Conservation (phyloP, 2,113 vertebrate genomes). For the Centropristis striata region DNA sequence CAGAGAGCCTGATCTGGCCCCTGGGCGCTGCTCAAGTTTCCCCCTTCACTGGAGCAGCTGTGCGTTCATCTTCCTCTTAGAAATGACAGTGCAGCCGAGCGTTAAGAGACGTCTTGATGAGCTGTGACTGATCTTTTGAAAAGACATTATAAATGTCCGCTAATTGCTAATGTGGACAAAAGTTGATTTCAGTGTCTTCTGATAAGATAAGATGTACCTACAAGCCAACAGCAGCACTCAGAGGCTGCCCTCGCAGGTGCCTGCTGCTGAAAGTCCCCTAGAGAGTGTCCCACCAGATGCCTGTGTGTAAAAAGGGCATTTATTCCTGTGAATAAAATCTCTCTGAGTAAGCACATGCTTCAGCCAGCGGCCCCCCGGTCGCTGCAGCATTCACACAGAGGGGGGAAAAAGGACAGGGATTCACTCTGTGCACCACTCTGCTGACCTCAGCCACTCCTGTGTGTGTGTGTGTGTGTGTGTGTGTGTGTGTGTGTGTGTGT, state of each 20-base stretch:
- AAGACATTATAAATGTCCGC: slow-evolving; percentile 47
- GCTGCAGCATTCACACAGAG: slow-evolving; percentile 65
- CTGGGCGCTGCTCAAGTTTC: slow-evolving; percentile 68
- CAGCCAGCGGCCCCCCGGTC: slow-evolving; percentile 70
- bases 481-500: slow-evolving; percentile 44
- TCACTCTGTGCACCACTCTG: slow-evolving; percentile 72
- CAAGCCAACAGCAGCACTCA: slow-evolving; percentile 32
- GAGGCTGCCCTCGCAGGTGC: slow-evolving; percentile 62
- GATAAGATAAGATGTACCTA: slow-evolving; percentile 12
- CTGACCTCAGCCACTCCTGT: slow-evolving; percentile 82
- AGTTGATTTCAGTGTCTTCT: slow-evolving; percentile 38
- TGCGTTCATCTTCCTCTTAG: slow-evolving; percentile 28
- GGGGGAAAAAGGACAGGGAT: slow-evolving; percentile 65
- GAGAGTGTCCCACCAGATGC: slow-evolving; percentile 65
- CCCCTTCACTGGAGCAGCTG: slow-evolving; percentile 59
- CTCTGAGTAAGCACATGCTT: slow-evolving; percentile 84
- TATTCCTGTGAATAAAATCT: slow-evolving; percentile 81
- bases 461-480: slow-evolving; percentile 56
- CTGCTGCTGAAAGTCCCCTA: slow-evolving; percentile 58
- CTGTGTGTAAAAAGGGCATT: slow-evolving; percentile 73
- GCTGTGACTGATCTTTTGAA: slow-evolving; percentile 47
- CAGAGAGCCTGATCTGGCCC: slow-evolving; percentile 46
- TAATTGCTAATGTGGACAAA: slow-evolving; percentile 25
- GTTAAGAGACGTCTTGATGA: slow-evolving; percentile 37
- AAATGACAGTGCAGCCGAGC: slow-evolving; percentile 21